Percentiles rank a stretch among this genome's conserved stretches.
Evolutionary conservation across 1,140 invertebrate species (phyloP).

Genomic region (Apolygus lucorum): DNA sequence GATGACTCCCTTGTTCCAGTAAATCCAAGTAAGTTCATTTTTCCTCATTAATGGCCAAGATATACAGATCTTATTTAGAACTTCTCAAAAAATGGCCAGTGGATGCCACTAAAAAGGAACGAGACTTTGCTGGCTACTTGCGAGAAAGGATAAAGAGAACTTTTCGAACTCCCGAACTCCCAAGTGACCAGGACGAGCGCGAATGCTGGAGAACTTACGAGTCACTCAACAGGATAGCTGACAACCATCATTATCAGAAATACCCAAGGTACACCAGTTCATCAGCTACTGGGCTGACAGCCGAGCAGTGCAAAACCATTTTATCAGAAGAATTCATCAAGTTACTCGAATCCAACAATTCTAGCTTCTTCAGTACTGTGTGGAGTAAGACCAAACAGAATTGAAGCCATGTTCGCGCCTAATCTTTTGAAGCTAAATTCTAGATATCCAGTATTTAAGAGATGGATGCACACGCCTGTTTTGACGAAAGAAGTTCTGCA

Average conservation of each 20-base stretch:
- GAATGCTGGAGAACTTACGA: constrained; percentile 55
- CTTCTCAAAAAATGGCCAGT: constrained; percentile 71
- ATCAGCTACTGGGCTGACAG: constrained; percentile 57
- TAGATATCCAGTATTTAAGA: too few species aligned
- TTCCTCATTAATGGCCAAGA: constrained; percentile 52
- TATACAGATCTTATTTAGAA: constrained; percentile 62
- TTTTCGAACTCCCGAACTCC: constrained; percentile 51
- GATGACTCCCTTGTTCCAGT: too few species aligned
- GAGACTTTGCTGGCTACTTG: constrained; percentile 67
- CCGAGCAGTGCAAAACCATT: constrained; percentile 58
- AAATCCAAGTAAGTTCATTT: too few species aligned
- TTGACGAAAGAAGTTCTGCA: constrained; percentile 59
- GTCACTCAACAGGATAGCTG: constrained; percentile 57
- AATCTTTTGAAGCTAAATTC: too few species aligned
- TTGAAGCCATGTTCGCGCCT: not conserved
- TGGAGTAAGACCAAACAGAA: not conserved
- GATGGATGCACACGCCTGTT: constrained; percentile 61
- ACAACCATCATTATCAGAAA: constrained; percentile 57
- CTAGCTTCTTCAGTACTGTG: constrained; percentile 15
- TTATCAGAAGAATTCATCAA: constrained; percentile 61
- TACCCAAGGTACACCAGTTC: constrained; percentile 48
- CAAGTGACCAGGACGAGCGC: constrained; percentile 44
- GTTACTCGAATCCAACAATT: constrained; percentile 28
- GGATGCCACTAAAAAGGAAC: constrained; percentile 58
- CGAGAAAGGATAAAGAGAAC: constrained; percentile 55